Base-by-base conservation (phyloP, 2,113 vertebrate species). In the Tachycineta bicolor region DNA sequence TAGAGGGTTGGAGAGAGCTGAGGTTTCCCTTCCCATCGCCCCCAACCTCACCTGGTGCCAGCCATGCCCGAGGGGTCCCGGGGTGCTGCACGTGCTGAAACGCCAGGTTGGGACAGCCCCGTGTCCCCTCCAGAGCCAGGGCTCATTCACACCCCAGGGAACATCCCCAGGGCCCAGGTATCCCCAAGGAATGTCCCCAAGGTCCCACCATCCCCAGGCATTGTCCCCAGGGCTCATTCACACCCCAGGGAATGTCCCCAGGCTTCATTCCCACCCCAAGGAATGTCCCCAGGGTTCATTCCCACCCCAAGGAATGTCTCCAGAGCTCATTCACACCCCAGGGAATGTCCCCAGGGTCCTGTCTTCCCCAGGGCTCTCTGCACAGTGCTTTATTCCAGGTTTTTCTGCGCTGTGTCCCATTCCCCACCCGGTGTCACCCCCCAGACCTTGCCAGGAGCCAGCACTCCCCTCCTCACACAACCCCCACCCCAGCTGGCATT, bases 401-500 rank as follows among this genome's bases (percentile, higher is more conserved):
- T 21, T 33, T 33, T 2, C 37, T 4, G 7, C 11, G 4, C 55
- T 5, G 13, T 2, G 14, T 5, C 80, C 58, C 0, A 18, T 9
- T 19, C 37, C 1, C 55, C 33, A 37, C 4, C 28, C 74, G 2
- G 46, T 2, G 1, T 10, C 70, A 3, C 53, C 43, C 31, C 26
- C 26, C 59, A 4, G 43, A 5, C 22, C 87, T 12, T 5, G 0
- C 18, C 9, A 1, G 29, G 31, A 31, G 31, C n/a, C 19, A 2
- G 60, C 2, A 4, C 37, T 44, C 3, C 2, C 19, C 21, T 41
- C 55, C 49, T 39, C 29, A 0, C 4, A 18, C 70, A 10, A 44
- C n/a, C 25, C 50, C 50, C 47, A 23, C 1, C 29, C 7, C 0
- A 20, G 62, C 13, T 4, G 55, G 28, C 10, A 0, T 31, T 62